phyloP scores from a whole-genome alignment of 2,888 invertebrate species.

The Ecliptopera silaceata region DNA sequence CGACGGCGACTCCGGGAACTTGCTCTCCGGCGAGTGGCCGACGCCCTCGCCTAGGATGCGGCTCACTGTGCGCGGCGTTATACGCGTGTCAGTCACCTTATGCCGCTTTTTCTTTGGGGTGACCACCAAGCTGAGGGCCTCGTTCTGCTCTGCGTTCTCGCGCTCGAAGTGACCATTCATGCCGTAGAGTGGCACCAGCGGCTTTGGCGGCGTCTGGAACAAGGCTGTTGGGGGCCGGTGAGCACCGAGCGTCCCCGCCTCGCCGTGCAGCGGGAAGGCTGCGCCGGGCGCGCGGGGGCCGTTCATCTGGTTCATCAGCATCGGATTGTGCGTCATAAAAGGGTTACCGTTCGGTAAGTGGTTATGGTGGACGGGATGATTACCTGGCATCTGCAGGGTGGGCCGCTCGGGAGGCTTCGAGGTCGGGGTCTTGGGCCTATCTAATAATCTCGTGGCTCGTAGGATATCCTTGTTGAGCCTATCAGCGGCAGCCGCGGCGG shows the following conservation, averaged over 20 bases:
- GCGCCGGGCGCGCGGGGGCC: slow-evolving; percentile 85
- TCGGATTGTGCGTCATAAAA: slow-evolving; percentile 72
- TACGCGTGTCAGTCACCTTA: slow-evolving; percentile 97
- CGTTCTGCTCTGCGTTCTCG: slow-evolving; percentile 94
- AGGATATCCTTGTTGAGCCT: slow-evolving; percentile 93
- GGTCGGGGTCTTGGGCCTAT: slow-evolving; percentile 91
- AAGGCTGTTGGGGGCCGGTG: slow-evolving; percentile 87
- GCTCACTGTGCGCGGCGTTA: slow-evolving; percentile 95
- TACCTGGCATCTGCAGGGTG: slow-evolving; percentile 81
- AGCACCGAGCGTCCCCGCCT: slow-evolving; percentile 75
- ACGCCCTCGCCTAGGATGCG: slow-evolving; percentile 92
- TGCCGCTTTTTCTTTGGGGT: slow-evolving; percentile 98
- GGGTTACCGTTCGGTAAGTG: slow-evolving; percentile 76
- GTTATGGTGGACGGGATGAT: slow-evolving; percentile 74
- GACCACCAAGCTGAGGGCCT: slow-evolving; percentile 96
- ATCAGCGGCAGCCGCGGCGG: slow-evolving; percentile 90
- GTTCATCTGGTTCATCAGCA: slow-evolving; percentile 81
- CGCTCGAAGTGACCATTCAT: slow-evolving; percentile 86
- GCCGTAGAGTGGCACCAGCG: slow-evolving; percentile 86
- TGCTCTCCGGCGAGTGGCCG: slow-evolving; percentile 85
- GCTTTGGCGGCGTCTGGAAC: slow-evolving; percentile 94
- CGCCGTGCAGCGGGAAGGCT: slow-evolving; percentile 87
- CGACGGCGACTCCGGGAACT: slow-evolving; percentile 87
- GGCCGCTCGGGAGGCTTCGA: slow-evolving; percentile 88
- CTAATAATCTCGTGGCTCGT: slow-evolving; percentile 91